Evolutionary conservation across 2,888 invertebrate genomes (phyloP), one percentile per base, ranked within the genome.

Genomic region (Anoplius nigerrimus): DNA sequence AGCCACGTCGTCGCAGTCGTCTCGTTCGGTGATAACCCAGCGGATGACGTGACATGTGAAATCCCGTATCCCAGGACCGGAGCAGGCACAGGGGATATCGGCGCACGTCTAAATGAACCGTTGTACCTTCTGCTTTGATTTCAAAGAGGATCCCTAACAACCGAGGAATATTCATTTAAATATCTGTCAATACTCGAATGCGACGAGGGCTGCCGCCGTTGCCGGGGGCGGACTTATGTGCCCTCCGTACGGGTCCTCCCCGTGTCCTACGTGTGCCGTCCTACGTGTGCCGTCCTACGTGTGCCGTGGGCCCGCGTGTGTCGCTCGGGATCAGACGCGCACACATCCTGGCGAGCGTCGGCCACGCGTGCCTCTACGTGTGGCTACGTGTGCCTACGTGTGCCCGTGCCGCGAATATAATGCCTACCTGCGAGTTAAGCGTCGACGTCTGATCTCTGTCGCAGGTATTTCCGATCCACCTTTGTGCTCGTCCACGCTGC

Each of bases 121-220:
- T 78, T 75, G 72, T 73, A 74, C 76, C 81, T 79, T 78, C 68
- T 76, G 84, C 84, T 86, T 86, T 86, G 84, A 86, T 84, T 87
- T 85, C 84, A 86, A 87, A 87, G 85, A 82, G 86, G 80, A 80
- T 74, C 77, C 79, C 79, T 74, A 81, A 79, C 82, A 78, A 78
- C 77, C 79, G 80, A 85, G 84, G 80, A 84, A 87, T 87, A 87
- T 86, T 86, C 87, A 86, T 88, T 88, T 87, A 87, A 87, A 88
- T 87, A 87, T 84, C 87, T 88, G 88, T 86, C 88, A 84, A 88
- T 88, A 88, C 78, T 80, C 74, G 78, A 81, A 81, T 76, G 76
- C 75, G 76, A 81, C 79, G 76, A 72, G 74, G 75, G 68, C 70
- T 73, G 76, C 71, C 72, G 60, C 68, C 62, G 66, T 62, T 63